Percentiles rank a stretch among this genome's conserved stretches.
Evolutionary conservation across 2,113 vertebrate genomes (phyloP).

Genomic region (Hippocampus guttulatus): DNA sequence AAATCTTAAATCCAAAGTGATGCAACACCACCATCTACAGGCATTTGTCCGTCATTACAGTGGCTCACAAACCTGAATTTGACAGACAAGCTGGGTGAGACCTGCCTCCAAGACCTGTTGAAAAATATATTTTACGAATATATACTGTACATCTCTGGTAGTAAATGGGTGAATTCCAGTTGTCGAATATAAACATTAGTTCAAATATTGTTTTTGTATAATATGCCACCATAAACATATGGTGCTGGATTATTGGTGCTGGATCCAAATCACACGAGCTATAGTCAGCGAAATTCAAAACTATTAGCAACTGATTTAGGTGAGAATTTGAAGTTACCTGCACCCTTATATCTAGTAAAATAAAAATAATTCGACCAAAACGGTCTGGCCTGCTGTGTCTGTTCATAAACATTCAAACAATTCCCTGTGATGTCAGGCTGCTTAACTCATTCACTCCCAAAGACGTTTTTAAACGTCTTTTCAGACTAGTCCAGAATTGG

Average conservation of each 20-base stretch:
- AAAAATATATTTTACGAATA: too few species aligned
- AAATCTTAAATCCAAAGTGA: too few species aligned
- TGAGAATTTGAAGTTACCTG: background rate
- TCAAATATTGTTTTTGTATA: background rate
- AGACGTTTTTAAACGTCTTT: too few species aligned
- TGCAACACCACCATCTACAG: too few species aligned
- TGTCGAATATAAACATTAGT: background rate
- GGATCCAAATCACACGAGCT: constrained; percentile 2
- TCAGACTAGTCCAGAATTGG: too few species aligned
- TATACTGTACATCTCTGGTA: too few species aligned
- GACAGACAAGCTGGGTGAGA: too few species aligned
- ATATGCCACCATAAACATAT: too few species aligned
- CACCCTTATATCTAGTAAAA: constrained; percentile 11
- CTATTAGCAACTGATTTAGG: background rate
- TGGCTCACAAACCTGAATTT: too few species aligned
- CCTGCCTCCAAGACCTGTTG: too few species aligned
- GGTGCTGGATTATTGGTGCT: background rate
- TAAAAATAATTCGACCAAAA: constrained; percentile 8
- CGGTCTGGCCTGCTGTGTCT: background rate
- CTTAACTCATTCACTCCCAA: background rate
- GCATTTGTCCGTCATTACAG: too few species aligned
- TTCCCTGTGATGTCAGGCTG: background rate
- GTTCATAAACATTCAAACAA: background rate
- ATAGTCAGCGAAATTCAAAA: constrained; percentile 8
- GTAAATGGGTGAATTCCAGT: too few species aligned